phyloP scores from a whole-genome alignment of 1,140 invertebrate genomes.

The Cydia pomonella region DNA sequence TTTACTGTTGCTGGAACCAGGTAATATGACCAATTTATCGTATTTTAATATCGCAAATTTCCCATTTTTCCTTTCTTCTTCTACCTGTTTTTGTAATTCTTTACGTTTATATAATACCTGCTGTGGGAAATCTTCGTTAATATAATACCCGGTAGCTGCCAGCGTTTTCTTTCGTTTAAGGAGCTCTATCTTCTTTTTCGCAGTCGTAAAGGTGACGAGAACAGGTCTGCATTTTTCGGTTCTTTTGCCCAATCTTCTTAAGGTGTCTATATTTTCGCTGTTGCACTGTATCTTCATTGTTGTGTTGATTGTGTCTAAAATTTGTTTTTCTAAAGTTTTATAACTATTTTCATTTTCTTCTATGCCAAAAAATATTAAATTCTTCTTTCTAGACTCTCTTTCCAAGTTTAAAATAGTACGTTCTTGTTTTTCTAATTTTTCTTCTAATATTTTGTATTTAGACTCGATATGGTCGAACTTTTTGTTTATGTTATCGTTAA shows the following conservation, averaged over 20 bases:
- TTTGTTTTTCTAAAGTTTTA: constrained; percentile 41
- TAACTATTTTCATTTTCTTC: constrained; percentile 46
- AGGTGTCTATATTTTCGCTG: constrained; percentile 42
- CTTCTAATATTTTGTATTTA: constrained; percentile 35
- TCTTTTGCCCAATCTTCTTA: constrained; percentile 50
- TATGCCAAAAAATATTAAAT: constrained; percentile 48
- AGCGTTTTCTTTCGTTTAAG: neutral
- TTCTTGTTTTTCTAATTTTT: constrained; percentile 46
- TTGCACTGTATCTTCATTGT: constrained; percentile 45
- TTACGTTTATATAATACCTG: neutral
- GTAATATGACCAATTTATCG: neutral
- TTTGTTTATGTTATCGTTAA: neutral
- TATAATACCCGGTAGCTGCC: neutral
- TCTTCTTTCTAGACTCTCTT: constrained; percentile 45
- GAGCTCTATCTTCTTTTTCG: neutral
- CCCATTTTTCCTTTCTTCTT: neutral
- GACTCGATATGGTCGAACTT: neutral
- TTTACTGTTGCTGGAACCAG: neutral
- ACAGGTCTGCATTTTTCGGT: constrained; percentile 43
- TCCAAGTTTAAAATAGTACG: constrained; percentile 44
- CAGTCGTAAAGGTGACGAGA: neutral
- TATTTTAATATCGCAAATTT: neutral
- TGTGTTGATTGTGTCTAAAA: constrained; percentile 47
- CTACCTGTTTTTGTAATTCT: neutral
- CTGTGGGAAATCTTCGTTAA: neutral